Conservation (phyloP, 1,140 invertebrate species). For the Cydia amplana region DNA sequence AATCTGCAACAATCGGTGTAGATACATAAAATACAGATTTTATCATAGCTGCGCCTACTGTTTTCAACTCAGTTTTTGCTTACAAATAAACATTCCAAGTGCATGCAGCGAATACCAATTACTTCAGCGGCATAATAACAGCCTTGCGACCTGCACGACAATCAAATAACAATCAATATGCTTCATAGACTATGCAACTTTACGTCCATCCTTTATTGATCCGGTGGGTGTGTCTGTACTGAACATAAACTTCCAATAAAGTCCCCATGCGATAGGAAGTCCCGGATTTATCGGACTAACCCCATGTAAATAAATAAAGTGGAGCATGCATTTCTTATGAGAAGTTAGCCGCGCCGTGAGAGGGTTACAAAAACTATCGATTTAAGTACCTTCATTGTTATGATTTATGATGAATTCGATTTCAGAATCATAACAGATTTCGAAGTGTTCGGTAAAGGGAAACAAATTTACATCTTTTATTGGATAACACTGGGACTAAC, state of each 20-base stretch:
- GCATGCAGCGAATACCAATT: constrained; percentile 23
- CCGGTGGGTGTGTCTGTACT: constrained; percentile 65
- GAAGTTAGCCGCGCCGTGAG: constrained; percentile 53
- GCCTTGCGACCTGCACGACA: constrained; percentile 10
- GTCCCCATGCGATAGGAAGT: constrained; percentile 68
- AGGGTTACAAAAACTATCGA: constrained; percentile 68
- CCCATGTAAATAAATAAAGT: constrained; percentile 78
- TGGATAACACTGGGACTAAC: neutral
- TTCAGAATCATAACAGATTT: constrained; percentile 1
- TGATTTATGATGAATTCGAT: constrained; percentile 40
- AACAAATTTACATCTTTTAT: neutral
- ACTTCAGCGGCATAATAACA: constrained; percentile 21
- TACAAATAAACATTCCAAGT: neutral
- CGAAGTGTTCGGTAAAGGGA: neutral
- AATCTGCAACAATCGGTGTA: too few relatives aligned
- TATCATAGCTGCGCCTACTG: neutral
- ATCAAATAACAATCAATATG: constrained; percentile 31
- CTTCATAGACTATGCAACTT: constrained; percentile 33
- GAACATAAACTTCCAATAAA: constrained; percentile 77
- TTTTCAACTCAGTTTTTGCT: neutral
- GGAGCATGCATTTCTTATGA: constrained; percentile 75
- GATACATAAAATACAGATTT: neutral
- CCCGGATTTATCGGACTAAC: constrained; percentile 74
- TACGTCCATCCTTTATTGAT: constrained; percentile 64
- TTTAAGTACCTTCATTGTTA: constrained; percentile 48